Conservation (phyloP, 2,888 invertebrate genomes). For the Trilocha varians region DNA sequence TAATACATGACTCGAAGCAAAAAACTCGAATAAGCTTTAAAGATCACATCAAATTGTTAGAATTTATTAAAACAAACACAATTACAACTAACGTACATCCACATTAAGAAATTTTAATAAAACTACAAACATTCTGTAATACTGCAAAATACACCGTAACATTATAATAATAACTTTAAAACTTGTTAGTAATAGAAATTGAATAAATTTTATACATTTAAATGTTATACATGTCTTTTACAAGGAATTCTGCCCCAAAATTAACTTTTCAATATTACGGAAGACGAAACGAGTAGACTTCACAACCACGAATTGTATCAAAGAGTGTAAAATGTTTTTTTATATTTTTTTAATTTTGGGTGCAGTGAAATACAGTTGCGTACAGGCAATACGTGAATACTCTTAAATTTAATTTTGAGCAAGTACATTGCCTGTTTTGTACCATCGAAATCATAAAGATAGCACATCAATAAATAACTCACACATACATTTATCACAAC, state of each 20-base stretch:
- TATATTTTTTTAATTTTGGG: slow-evolving; percentile 28
- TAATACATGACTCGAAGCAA: neutral
- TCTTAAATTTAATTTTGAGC: slow-evolving; percentile 39
- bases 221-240: slow-evolving; percentile 63
- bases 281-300: slow-evolving; percentile 55
- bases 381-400: slow-evolving; percentile 11
- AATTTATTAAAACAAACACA: slow-evolving; percentile 2
- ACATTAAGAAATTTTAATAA: neutral
- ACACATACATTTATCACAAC: slow-evolving; percentile 65
- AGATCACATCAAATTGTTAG: slow-evolving; percentile 4
- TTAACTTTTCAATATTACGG: slow-evolving; percentile 46
- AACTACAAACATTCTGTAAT: neutral
- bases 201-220: slow-evolving; percentile 25
- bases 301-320: slow-evolving; percentile 58
- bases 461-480: slow-evolving; percentile 40
- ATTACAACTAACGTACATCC: neutral
- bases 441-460: slow-evolving; percentile 47
- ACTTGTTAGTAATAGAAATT: slow-evolving; percentile 34
- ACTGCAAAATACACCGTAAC: slow-evolving; percentile 25
- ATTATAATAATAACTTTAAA: slow-evolving; percentile 19
- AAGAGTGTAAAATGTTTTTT: slow-evolving; percentile 14
- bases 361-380: slow-evolving; percentile 24
- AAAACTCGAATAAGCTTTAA: neutral
- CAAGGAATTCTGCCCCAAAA: slow-evolving; percentile 65
- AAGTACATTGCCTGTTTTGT: slow-evolving; percentile 55